Evolutionary conservation across 2,888 invertebrate genomes (phyloP).

Genomic region (Byasa hedistus): DNA sequence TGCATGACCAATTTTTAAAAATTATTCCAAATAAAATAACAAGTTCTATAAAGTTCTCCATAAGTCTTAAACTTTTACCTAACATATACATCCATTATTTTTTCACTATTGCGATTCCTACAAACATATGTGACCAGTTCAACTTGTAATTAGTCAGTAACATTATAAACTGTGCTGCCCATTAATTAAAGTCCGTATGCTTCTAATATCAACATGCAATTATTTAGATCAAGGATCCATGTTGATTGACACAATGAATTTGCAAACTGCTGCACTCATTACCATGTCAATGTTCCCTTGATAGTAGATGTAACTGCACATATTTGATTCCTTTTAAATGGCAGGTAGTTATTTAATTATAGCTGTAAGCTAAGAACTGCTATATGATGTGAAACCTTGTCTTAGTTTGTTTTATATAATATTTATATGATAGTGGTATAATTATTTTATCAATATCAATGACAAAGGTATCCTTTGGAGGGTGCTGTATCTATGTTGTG

Average conservation of each 20-base stretch:
- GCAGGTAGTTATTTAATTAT: conserved; percentile 18
- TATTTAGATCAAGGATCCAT: conserved; percentile 43
- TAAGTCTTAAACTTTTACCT: neutral
- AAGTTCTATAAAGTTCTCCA: too few species aligned
- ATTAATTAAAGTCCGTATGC: conserved; percentile 20
- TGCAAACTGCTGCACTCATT: conserved; percentile 33
- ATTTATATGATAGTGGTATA: neutral
- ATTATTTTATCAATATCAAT: too few species aligned
- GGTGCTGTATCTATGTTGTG: too few species aligned
- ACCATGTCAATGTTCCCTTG: conserved; percentile 22
- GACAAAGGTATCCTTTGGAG: too few species aligned
- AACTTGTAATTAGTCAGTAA: conserved; percentile 1
- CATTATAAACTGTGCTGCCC: conserved; percentile 1
- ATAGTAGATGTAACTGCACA: conserved; percentile 6
- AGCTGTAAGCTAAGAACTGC: neutral
- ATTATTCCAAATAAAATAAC: too few species aligned
- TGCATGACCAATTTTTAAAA: too few species aligned
- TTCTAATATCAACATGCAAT: conserved; percentile 18
- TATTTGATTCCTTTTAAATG: conserved; percentile 16
- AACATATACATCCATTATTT: neutral
- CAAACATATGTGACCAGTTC: neutral
- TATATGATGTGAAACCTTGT: neutral
- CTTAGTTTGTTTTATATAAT: neutral
- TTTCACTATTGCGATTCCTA: neutral
- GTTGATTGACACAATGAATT: conserved; percentile 41